Conservation (phyloP, 2,888 invertebrate genomes). For the Heliconius ismenius region DNA sequence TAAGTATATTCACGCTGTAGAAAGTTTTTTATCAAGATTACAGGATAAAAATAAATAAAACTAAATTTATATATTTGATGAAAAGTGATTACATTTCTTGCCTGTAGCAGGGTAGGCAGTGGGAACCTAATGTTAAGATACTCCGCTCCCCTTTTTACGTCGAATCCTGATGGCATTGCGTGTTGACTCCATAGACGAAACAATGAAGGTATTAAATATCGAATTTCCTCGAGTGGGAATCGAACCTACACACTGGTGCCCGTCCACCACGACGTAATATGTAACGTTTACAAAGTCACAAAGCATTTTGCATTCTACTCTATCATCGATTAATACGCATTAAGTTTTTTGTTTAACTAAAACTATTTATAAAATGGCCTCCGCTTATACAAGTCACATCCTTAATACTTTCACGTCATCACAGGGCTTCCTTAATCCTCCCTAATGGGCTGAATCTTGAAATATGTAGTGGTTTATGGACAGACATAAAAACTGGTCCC, state of each 20-base stretch:
- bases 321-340: conserved; percentile 39
- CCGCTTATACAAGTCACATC: conserved; percentile 61
- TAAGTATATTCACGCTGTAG: conserved; percentile 31
- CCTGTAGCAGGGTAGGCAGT: not conserved
- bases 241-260: no score
- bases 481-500: conserved; percentile 68
- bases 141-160: no score
- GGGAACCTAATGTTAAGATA: no score
- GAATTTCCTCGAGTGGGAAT: no score
- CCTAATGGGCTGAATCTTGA: conserved; percentile 71
- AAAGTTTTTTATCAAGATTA: conserved; percentile 17
- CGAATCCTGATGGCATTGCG: no score
- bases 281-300: not conserved
- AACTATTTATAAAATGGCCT: conserved; percentile 49
- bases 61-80: not conserved
- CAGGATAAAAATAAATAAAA: not conserved
- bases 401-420: conserved; percentile 68
- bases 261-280: not conserved
- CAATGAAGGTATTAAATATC: no score
- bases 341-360: conserved; percentile 30
- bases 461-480: conserved; percentile 67
- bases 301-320: not conserved
- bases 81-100: not conserved
- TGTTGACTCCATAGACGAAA: no score
- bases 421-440: conserved; percentile 67